phyloP scores from a whole-genome alignment of 2,797 vertebrate genomes.

The Myotis myotis region DNA sequence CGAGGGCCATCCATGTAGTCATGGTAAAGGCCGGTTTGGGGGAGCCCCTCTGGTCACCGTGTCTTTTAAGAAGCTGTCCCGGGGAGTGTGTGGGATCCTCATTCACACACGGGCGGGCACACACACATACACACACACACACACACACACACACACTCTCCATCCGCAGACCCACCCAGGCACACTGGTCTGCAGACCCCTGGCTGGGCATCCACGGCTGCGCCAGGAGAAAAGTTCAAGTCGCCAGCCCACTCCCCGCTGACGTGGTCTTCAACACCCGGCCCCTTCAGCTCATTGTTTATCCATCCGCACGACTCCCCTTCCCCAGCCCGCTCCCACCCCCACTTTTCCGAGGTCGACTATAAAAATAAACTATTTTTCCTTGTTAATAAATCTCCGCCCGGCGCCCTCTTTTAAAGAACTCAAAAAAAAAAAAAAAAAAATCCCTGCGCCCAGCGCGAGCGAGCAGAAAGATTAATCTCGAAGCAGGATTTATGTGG shows the following conservation, averaged over 20 bases:
- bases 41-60: accelerated
- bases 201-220: background rate
- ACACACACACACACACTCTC: background rate
- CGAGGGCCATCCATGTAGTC: accelerated
- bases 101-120: accelerated
- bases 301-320: conserved; percentile 50
- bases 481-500: conserved; percentile 75
- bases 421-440: conserved; percentile 21
- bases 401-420: conserved; percentile 64
- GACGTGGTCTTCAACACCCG: background rate
- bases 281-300: conserved; percentile 48
- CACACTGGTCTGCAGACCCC: background rate
- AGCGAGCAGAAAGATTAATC: conserved; percentile 55
- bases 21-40: background rate
- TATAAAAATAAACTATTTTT: conserved; percentile 77
- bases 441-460: conserved; percentile 15
- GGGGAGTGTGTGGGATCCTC: background rate
- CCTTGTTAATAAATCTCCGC: conserved; percentile 77
- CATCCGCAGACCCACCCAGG: background rate
- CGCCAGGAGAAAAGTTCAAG: conserved; percentile 43
- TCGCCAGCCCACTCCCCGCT: background rate
- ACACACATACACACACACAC: accelerated
- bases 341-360: conserved; percentile 39
- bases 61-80: background rate
- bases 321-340: conserved; percentile 6